Percentiles rank a stretch among this genome's conserved stretches.
Evolutionary conservation across 2,797 vertebrate genomes (phyloP).

Genomic region (Cryptoprocta ferox): DNA sequence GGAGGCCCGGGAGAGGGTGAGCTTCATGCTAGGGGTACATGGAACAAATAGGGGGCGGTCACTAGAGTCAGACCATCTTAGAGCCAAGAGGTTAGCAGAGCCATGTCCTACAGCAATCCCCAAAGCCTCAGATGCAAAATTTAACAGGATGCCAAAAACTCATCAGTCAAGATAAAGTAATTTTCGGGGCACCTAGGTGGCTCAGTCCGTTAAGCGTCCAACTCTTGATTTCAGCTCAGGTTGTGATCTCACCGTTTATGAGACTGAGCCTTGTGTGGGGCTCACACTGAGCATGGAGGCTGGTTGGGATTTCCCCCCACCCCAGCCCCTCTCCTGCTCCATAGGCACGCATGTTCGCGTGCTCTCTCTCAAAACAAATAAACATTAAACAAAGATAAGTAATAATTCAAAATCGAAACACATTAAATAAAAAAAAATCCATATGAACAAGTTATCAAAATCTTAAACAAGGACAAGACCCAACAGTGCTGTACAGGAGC

Average conservation of each 20-base stretch:
- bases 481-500: background rate
- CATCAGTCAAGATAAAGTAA: background rate
- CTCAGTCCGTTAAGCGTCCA: too few species aligned
- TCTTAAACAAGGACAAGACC: background rate
- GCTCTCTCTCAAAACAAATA: too few species aligned
- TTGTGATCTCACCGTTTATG: too few species aligned
- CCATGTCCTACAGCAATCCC: background rate
- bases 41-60: background rate
- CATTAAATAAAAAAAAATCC: background rate
- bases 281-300: too few species aligned
- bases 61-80: background rate
- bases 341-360: too few species aligned
- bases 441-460: background rate
- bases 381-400: background rate
- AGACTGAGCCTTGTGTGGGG: too few species aligned
- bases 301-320: too few species aligned
- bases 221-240: too few species aligned
- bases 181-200: too few species aligned
- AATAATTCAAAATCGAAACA: background rate
- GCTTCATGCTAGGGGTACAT: rapidly evolving
- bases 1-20: background rate
- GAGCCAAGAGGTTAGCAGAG: background rate
- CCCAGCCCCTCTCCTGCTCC: too few species aligned
- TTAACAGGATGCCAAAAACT: background rate
- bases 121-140: background rate